Percentiles rank a stretch among this genome's conserved stretches.
phyloP scores from a whole-genome alignment of 2,888 invertebrate species.

The Carcina quercana region DNA sequence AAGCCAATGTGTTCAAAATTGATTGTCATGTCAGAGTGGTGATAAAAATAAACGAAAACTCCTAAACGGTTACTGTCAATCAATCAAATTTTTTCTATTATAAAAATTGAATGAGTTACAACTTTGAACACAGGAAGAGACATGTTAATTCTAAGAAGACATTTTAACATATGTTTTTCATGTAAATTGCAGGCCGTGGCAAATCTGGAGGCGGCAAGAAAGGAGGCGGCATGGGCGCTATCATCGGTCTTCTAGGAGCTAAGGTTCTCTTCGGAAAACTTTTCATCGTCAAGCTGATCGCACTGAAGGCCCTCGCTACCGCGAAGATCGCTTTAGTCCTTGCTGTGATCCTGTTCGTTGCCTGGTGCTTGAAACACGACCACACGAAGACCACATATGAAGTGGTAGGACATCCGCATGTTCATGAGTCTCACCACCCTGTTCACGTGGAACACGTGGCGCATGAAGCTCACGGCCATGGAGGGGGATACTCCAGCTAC shows the following conservation, averaged over 20 bases:
- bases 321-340: slow-evolving; percentile 88
- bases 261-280: slow-evolving; percentile 69
- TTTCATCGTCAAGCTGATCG: slow-evolving; percentile 85
- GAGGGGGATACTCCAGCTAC: slow-evolving; percentile 39
- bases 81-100: no score
- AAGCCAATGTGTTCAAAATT: no score
- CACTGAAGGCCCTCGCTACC: slow-evolving; percentile 86
- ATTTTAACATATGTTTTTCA: no score
- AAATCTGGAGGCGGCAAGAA: slow-evolving; percentile 85
- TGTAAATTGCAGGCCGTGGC: slow-evolving; percentile 80
- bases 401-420: slow-evolving; percentile 59
- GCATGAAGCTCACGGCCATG: slow-evolving; percentile 39
- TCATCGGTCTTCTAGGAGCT: slow-evolving; percentile 76
- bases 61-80: no score
- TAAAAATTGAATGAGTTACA: no score
- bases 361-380: slow-evolving; percentile 60
- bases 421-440: slow-evolving; percentile 77
- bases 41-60: no score
- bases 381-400: slow-evolving; percentile 64
- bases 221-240: slow-evolving; percentile 79
- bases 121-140: no score
- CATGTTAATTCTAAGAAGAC: no score
- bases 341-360: slow-evolving; percentile 78
- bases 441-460: slow-evolving; percentile 70
- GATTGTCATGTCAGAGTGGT: no score